Base-by-base conservation (phyloP, 2,113 vertebrate genomes). In the Podarcis cretensis region DNA sequence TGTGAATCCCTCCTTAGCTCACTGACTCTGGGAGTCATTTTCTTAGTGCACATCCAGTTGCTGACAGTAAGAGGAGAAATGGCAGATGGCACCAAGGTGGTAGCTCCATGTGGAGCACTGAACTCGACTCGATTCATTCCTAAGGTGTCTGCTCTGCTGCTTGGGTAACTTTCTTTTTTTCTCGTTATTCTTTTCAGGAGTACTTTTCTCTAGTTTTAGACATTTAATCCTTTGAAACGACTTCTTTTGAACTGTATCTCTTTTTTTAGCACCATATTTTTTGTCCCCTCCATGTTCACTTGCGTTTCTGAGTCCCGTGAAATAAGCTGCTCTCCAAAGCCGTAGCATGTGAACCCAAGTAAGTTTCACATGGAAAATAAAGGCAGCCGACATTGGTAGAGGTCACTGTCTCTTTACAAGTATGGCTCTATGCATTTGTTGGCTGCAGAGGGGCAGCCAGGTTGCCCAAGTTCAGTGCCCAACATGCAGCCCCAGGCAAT, bases 11-110 rank as follows among this genome's bases (percentile, higher is more conserved):
- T 92, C 94, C 89, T 96, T 85, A 86, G 92, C 82, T 96, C 95
- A 16, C 85, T 93, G 95, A 95, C 95, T 97, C 94, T 91, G 74
- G 96, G 96, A 97, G 96, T 94, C 93, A n/a, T 21, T 91, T 95
- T 95, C 92, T 91, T 73, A 68, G 91, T 89, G 89, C 86, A 86
- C 37, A 40, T 87, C 78, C 81, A 83, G 32, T 92, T 92, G 95
- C 87, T 94, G 27, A 93, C 91, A 80, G 25, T 7, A 90, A 95
- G 92, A 84, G 94, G 95, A 95, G 91, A 90, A 90, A 82, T 74
- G 80, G 79, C 77, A 89, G 83, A n/a, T 87, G 91, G 90, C 89
- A 93, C 91, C 80, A 66, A 89, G 91, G 87, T 89, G 89, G 87
- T 84, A 73, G 81, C 86, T 95, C 93, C 92, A 63, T 89, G 93